Evolutionary conservation across 1,140 invertebrate genomes (phyloP).

Genomic region (Chironomus tepperi): DNA sequence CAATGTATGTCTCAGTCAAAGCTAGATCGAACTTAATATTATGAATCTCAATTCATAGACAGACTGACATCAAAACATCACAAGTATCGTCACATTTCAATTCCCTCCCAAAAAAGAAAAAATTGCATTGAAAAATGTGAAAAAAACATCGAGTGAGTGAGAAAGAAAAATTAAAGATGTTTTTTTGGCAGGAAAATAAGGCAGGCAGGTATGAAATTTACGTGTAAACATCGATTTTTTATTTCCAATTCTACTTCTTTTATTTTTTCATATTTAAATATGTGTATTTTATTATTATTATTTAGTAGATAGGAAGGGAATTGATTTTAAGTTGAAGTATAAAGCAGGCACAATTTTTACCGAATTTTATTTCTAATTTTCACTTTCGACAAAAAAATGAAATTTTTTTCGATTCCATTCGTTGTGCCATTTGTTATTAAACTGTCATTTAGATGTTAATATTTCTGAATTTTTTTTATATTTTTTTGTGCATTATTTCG

Average conservation of each 20-base stretch:
- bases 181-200: constrained; percentile 11
- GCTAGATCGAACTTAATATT: too few relatives aligned
- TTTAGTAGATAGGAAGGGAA: neutral
- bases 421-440: constrained; percentile 17
- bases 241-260: neutral
- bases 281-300: neutral
- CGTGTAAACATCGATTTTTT: constrained; percentile 23
- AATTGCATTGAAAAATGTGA: neutral
- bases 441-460: constrained; percentile 12
- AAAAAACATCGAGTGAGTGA: neutral
- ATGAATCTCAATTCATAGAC: too few relatives aligned
- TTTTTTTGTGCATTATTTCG: neutral
- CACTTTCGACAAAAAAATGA: neutral
- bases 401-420: neutral
- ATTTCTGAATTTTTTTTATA: neutral
- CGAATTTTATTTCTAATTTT: neutral
- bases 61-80: too few relatives aligned
- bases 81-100: too few relatives aligned
- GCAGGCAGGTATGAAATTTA: neutral
- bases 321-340: too few relatives aligned
- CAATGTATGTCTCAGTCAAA: too few relatives aligned
- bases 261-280: neutral
- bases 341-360: neutral
- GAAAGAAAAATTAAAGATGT: constrained; percentile 6
- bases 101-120: too few relatives aligned